Conservation (phyloP, 2,888 invertebrate species). For the Lasiommata megera region DNA sequence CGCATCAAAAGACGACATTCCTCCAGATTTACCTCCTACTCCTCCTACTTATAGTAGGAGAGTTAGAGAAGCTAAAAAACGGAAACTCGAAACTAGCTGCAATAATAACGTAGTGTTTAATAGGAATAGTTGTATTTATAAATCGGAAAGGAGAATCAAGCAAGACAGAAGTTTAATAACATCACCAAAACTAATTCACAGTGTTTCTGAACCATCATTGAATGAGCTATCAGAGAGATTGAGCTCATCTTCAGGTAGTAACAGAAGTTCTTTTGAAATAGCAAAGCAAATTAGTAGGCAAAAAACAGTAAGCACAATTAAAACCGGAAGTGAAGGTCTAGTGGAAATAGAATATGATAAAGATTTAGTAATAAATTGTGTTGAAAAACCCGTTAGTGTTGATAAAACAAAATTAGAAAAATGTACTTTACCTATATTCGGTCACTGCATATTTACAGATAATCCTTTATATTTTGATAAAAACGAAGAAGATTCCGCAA, state of each 20-base stretch:
- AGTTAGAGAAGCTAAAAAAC: conserved; percentile 73
- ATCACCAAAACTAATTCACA: conserved; percentile 58
- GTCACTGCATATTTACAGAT: conserved; percentile 72
- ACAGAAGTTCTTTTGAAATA: conserved; percentile 52
- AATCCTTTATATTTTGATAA: conserved; percentile 77
- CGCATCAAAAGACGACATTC: conserved; percentile 56
- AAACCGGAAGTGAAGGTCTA: conserved; percentile 70
- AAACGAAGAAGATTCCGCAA: conserved; percentile 52
- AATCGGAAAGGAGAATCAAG: conserved; percentile 67
- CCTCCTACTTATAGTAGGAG: conserved; percentile 71
- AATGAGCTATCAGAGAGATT: conserved; percentile 65
- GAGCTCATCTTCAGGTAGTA: conserved; percentile 51
- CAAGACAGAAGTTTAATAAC: conserved; percentile 50
- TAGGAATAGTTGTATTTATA: conserved; percentile 61
- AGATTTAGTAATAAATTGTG: conserved; percentile 66
- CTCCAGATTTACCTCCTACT: conserved; percentile 64
- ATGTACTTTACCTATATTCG: conserved; percentile 74
- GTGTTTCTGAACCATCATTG: conserved; percentile 67
- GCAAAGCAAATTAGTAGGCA: conserved; percentile 42
- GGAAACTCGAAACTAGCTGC: conserved; percentile 63
- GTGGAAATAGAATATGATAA: conserved; percentile 82
- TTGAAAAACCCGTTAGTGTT: conserved; percentile 58
- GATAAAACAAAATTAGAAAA: conserved; percentile 53
- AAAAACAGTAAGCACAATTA: conserved; percentile 62
- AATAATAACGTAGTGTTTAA: conserved; percentile 56